Evolutionary conservation across 2,888 invertebrate genomes (phyloP).

Genomic region (Diploptera punctata): DNA sequence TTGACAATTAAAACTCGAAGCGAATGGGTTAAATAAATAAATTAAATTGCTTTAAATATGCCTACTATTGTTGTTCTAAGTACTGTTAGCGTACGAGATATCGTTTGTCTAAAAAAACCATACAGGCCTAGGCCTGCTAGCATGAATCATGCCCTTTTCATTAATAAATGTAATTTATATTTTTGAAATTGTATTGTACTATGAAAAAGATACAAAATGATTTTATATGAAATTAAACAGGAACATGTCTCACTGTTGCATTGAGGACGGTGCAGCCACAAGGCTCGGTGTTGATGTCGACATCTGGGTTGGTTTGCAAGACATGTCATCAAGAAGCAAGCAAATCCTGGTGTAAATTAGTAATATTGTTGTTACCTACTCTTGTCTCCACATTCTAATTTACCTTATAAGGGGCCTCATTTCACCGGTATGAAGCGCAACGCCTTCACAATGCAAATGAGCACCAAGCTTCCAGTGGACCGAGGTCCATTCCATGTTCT

Average conservation of each 20-base stretch:
- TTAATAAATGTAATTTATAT: too few species aligned
- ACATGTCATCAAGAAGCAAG: conserved; percentile 11
- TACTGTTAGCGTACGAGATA: too few species aligned
- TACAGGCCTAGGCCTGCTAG: too few species aligned
- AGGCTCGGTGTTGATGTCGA: neutral
- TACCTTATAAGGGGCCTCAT: neutral
- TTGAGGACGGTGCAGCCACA: neutral
- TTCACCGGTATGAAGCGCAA: neutral
- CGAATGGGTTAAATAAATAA: too few species aligned
- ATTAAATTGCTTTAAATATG: too few species aligned
- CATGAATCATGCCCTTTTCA: too few species aligned
- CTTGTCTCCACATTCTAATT: neutral
- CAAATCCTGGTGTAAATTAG: conserved; percentile 20
- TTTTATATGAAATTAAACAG: neutral
- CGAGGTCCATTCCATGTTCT: too few species aligned
- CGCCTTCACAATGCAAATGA: neutral
- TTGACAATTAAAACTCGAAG: too few species aligned
- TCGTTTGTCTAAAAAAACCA: too few species aligned
- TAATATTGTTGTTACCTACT: conserved; percentile 13
- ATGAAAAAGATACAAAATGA: neutral
- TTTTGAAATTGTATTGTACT: neutral
- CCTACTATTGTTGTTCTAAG: too few species aligned
- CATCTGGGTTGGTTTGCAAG: conserved; percentile 16
- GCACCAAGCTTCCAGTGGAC: neutral
- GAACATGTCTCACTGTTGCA: neutral